phyloP scores from a whole-genome alignment of 2,797 vertebrate genomes.

The Mastacembelus armatus region DNA sequence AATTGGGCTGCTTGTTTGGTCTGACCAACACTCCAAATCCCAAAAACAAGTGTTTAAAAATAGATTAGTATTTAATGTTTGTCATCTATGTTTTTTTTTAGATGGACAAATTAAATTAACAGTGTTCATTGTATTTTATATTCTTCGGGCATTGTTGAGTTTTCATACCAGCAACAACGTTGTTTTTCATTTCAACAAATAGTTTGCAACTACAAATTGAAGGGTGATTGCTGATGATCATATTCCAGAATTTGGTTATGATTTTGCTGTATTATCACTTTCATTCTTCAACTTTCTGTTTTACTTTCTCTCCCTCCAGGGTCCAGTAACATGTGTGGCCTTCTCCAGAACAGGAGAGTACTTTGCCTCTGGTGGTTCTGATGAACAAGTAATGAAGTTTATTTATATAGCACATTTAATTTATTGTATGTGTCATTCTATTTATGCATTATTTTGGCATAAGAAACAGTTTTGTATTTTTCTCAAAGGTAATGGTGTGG shows the following conservation, averaged over 20 bases:
- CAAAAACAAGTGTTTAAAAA: no score
- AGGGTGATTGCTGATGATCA: background rate
- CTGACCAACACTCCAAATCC: no score
- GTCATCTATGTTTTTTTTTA: no score
- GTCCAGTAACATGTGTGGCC: slow-evolving; percentile 89
- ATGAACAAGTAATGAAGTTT: slow-evolving; percentile 90
- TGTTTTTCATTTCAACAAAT: background rate
- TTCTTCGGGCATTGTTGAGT: no score
- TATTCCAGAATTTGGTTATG: background rate
- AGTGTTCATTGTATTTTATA: slow-evolving; percentile 4
- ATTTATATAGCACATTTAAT: background rate
- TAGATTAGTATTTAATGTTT: no score
- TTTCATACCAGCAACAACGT: no score
- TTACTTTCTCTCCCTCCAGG: slow-evolving; percentile 74
- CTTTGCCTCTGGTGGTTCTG: slow-evolving; percentile 93
- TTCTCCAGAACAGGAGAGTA: slow-evolving; percentile 92
- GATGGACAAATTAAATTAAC: no score
- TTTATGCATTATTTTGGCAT: background rate
- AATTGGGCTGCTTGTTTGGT: no score
- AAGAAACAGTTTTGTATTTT: background rate
- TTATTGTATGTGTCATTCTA: background rate
- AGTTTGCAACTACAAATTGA: background rate
- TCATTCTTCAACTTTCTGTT: background rate
- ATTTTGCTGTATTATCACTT: background rate
- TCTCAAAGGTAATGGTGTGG: slow-evolving; percentile 95